phyloP scores from a whole-genome alignment of 2,888 invertebrate genomes.

The Erebia ligea region DNA sequence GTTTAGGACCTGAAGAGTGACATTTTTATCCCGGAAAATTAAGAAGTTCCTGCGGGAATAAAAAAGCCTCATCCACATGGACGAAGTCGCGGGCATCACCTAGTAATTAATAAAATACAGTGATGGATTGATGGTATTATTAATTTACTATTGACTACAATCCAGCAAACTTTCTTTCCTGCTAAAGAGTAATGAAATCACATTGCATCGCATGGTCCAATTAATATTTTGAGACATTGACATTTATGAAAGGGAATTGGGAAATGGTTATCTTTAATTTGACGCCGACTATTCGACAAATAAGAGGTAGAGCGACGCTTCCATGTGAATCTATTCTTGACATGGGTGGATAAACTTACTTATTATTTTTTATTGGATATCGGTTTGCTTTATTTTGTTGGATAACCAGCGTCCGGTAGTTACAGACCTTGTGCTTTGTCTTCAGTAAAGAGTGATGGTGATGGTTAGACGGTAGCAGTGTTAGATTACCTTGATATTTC shows the following conservation, averaged over 20 bases:
- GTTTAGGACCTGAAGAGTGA: too few relatives aligned
- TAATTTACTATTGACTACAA: background rate
- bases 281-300: slow-evolving; percentile 37
- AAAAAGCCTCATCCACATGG: too few relatives aligned
- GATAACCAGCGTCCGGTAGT: too few relatives aligned
- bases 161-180: slow-evolving; percentile 16
- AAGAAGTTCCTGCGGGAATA: too few relatives aligned
- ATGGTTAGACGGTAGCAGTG: too few relatives aligned
- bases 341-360: background rate
- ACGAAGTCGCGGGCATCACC: too few relatives aligned
- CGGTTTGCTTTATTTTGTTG: background rate
- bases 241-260: slow-evolving; percentile 60
- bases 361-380: background rate
- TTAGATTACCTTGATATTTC: too few relatives aligned
- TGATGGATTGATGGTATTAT: background rate
- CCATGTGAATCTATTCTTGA: slow-evolving; percentile 2
- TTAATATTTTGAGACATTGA: slow-evolving; percentile 54
- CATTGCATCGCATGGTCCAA: slow-evolving; percentile 25
- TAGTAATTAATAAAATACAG: background rate
- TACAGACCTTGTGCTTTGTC: background rate
- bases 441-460: too few relatives aligned
- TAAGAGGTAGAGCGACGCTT: slow-evolving; percentile 1
- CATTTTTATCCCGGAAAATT: too few relatives aligned
- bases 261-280: slow-evolving; percentile 58
- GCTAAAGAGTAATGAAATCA: slow-evolving; percentile 36